Evolutionary conservation across 2,888 invertebrate species (phyloP).

Genomic region (Noctuana brunneofusca): DNA sequence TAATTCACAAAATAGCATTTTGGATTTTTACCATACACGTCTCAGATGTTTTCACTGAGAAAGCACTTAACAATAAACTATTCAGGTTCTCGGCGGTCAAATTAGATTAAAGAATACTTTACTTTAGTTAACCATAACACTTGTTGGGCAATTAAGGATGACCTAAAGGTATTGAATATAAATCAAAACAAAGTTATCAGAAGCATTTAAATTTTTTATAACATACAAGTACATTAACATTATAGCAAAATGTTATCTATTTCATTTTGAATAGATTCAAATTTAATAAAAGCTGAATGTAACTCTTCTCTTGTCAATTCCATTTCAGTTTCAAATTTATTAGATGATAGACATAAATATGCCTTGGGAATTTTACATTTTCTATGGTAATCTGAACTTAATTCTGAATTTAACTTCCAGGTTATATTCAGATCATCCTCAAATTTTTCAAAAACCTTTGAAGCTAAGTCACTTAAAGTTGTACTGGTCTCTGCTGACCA

Average conservation of each 20-base stretch:
- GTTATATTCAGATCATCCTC: slow-evolving; percentile 55
- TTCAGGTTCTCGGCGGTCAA: no score
- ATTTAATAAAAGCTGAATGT: slow-evolving; percentile 68
- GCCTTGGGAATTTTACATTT: slow-evolving; percentile 71
- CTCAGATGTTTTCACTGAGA: no score
- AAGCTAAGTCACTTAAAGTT: slow-evolving; percentile 61
- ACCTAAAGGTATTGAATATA: neutral
- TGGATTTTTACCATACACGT: no score
- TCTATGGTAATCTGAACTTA: slow-evolving; percentile 69
- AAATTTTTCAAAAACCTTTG: slow-evolving; percentile 47
- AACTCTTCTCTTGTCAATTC: slow-evolving; percentile 72
- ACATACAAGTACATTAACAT: neutral
- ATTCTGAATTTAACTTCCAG: slow-evolving; percentile 72
- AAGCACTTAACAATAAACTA: no score
- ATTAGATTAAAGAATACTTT: no score
- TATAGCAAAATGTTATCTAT: slow-evolving; percentile 60
- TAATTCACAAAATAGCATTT: no score
- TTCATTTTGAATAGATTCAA: slow-evolving; percentile 74
- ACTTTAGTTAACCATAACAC: neutral
- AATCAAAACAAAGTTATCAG: neutral
- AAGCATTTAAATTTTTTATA: neutral
- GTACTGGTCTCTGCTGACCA: slow-evolving; percentile 69
- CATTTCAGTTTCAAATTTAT: slow-evolving; percentile 55
- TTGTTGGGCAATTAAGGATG: no score
- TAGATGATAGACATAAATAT: slow-evolving; percentile 55